Percentiles rank a stretch among this genome's conserved stretches.
phyloP scores from a whole-genome alignment of 2,113 vertebrate species.

The Myxocyprinus asiaticus region DNA sequence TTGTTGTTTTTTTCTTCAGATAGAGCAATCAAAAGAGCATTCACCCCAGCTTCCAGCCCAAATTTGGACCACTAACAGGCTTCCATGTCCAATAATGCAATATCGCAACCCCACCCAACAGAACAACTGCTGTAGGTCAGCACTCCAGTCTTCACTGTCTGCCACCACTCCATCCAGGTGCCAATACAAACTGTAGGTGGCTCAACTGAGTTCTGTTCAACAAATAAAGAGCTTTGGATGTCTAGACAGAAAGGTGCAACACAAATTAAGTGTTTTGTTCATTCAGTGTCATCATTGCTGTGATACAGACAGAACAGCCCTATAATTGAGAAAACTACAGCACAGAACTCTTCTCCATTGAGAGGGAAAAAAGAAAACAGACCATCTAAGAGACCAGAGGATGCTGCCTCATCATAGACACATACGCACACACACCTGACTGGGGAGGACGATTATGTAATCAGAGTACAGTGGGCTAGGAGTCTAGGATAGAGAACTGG shows the following conservation, averaged over 20 bases:
- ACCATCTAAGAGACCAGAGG: constrained; percentile 7
- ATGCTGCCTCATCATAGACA: constrained; percentile 52
- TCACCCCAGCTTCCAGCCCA: not conserved
- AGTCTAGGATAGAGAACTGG: constrained; percentile 45
- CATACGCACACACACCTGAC: constrained; percentile 49
- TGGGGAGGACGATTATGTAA: constrained; percentile 40
- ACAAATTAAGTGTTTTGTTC: not conserved
- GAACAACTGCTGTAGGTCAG: constrained; percentile 4
- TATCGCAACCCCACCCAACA: not conserved
- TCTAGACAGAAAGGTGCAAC: constrained; percentile 13
- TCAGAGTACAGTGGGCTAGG: constrained; percentile 46
- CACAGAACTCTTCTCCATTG: not conserved
- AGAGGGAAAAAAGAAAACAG: constrained; percentile 1
- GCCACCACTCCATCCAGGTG: constrained; percentile 17
- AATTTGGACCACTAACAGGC: not conserved
- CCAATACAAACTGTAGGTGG: not conserved
- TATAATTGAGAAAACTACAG: constrained; percentile 16
- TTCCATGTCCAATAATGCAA: not conserved
- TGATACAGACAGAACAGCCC: constrained; percentile 7
- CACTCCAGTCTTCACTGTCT: not conserved
- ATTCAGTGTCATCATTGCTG: constrained; percentile 13
- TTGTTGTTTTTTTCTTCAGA: too few relatives aligned
- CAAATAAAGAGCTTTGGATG: not conserved
- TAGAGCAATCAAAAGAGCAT: not conserved
- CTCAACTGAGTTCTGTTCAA: not conserved